Evolutionary conservation across 2,888 invertebrate genomes (phyloP).

Genomic region (Dryadula phaetusa): DNA sequence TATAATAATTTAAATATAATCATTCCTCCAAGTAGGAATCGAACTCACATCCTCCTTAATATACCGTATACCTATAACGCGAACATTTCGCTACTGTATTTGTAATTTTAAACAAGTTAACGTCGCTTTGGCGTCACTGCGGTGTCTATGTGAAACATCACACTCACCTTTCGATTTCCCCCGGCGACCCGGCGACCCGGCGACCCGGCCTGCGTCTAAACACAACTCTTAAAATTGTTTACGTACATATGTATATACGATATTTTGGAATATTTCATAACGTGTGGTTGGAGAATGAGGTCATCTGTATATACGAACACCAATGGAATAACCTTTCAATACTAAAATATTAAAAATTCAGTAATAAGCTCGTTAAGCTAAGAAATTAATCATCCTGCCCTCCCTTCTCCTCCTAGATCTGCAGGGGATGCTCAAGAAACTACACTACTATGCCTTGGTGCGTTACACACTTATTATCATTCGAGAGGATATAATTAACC

Average conservation of each 20-base stretch:
- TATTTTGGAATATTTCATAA: slow-evolving; percentile 22
- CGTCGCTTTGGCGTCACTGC: neutral
- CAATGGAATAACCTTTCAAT: too few relatives aligned
- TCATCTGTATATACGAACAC: neutral
- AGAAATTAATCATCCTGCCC: too few relatives aligned
- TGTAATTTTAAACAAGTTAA: slow-evolving; percentile 17
- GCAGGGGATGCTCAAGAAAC: too few relatives aligned
- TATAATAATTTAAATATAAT: too few relatives aligned
- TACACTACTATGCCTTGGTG: too few relatives aligned
- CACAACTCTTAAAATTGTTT: slow-evolving; percentile 6
- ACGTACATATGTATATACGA: slow-evolving; percentile 14
- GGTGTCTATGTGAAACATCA: neutral
- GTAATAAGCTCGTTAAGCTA: too few relatives aligned
- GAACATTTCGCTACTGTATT: neutral
- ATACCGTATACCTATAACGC: too few relatives aligned
- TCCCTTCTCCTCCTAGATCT: too few relatives aligned
- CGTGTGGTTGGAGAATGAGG: slow-evolving; percentile 19
- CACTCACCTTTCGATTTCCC: slow-evolving; percentile 46
- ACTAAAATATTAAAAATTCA: too few relatives aligned
- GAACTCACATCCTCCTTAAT: neutral
- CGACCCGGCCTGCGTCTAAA: slow-evolving; percentile 32
- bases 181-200: slow-evolving; percentile 33
- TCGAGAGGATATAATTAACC: too few relatives aligned
- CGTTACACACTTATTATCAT: too few relatives aligned
- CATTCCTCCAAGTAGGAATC: neutral